These are phyloP conservation scores for Agonopterix arenella DNA, from an alignment of 2,888 invertebrate species.

Conservation along the genomic window DNA sequence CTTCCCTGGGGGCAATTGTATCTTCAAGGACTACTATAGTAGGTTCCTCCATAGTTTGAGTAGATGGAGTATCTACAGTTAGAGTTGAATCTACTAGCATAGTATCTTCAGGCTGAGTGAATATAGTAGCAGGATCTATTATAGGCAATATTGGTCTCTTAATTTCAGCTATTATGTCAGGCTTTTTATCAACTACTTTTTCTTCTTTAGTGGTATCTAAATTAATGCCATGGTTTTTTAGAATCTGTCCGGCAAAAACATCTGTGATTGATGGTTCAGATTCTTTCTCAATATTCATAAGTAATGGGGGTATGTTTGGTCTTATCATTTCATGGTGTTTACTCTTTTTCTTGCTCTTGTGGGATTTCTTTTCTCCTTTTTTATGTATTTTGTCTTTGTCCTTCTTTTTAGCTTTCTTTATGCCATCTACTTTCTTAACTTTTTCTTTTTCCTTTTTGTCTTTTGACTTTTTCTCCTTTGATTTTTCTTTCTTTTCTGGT, in stretches of 20 bases:
- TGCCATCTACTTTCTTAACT: slow-evolving; percentile 32
- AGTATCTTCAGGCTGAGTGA: slow-evolving; percentile 23
- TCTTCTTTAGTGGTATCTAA: slow-evolving; percentile 42
- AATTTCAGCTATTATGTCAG: slow-evolving; percentile 27
- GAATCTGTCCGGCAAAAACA: slow-evolving; percentile 79
- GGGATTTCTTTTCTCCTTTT: slow-evolving; percentile 57
- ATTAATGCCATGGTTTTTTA: slow-evolving; percentile 67
- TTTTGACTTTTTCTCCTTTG: slow-evolving; percentile 66
- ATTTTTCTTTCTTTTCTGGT: slow-evolving; percentile 47
- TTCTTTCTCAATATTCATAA: slow-evolving; percentile 67
- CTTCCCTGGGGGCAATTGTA: too few relatives aligned
- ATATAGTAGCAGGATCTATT: slow-evolving; percentile 61
- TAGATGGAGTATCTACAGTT: slow-evolving; percentile 23
- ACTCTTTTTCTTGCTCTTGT: slow-evolving; percentile 60
- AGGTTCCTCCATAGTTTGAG: slow-evolving; percentile 6
- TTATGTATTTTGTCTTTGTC: slow-evolving; percentile 41
- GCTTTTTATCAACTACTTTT: slow-evolving; percentile 38
- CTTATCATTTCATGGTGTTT: slow-evolving; percentile 60
- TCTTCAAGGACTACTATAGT: too few relatives aligned
- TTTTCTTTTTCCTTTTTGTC: slow-evolving; percentile 47
- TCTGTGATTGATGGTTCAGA: slow-evolving; percentile 78
- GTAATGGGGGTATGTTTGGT: slow-evolving; percentile 63
- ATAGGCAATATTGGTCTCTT: slow-evolving; percentile 60
- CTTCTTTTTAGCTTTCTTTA: slow-evolving; percentile 61
- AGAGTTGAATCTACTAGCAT: slow-evolving; percentile 46